Base-by-base conservation (phyloP, 2,888 invertebrate species). In the Napeogenes inachia region DNA sequence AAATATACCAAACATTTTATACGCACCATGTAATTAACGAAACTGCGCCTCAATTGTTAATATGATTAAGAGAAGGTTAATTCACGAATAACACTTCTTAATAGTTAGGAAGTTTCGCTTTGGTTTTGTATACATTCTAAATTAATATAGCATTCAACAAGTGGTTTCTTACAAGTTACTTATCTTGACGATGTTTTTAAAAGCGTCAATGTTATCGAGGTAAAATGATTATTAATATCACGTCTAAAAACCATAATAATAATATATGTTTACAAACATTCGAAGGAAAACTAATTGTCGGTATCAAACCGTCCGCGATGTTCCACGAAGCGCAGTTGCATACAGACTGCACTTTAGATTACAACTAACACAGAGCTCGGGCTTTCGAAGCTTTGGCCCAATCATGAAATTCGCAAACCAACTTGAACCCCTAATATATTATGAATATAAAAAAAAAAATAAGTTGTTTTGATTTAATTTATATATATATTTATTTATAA, bases 271-370 rank as follows among this genome's bases (percentile, higher is more conserved):
- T 47, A 6, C 13, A 57, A 57, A 33, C 32, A 45, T 45, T 32
- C 32, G 30, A 59, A 57, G 54, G 45, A 54, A 56, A 55, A 55
- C 50, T 42, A 53, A 45, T 54, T 56, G 54, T 54, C 45, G 62
- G 47, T 53, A 61, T 30, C 55, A 45, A 46, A 61, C 61, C 58
- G 64, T n/a, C 57, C n/a, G 54, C 59, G 60, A 55, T 67, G 66
- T 55, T 64, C 38, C 35, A 21, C 67, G 56, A 64, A 56, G 67
- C 69, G 65, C 68, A 65, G 66, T 67, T 74, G 74, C 72, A 72
- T 70, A 57, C 61, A 64, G 60, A 70, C 70, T 74, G 72, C 70
- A 69, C 63, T 63, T 62, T 46, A 46, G 62, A 61, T 57, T 62
- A 46, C 30, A 47, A 60, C 54, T 54, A 47, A 38, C 45, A 30